Evolutionary conservation across 2,113 vertebrate species (phyloP).

Genomic region (Paralichthys olivaceus): DNA sequence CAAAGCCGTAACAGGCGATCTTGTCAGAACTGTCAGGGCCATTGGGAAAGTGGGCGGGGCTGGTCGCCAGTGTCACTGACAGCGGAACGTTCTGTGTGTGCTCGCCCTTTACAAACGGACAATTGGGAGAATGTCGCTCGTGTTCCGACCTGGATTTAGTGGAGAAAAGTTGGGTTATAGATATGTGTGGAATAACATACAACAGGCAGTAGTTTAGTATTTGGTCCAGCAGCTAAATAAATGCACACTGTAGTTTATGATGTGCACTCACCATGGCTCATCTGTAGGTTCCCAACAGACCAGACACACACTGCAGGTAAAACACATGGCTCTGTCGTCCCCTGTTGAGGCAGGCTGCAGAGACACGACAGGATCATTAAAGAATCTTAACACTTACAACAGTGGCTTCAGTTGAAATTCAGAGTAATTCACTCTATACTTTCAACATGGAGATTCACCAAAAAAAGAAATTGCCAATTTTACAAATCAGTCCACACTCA

Average conservation of each 20-base stretch:
- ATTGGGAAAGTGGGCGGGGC: slow-evolving; percentile 96
- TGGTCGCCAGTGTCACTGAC: slow-evolving; percentile 96
- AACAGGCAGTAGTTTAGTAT: background rate
- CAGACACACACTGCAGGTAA: slow-evolving; percentile 98
- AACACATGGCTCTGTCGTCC: slow-evolving; percentile 99
- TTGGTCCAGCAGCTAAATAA: background rate
- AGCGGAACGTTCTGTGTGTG: slow-evolving; percentile 99
- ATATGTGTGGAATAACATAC: background rate
- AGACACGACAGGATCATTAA: background rate
- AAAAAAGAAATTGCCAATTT: background rate
- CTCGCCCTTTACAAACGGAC: slow-evolving; percentile 98
- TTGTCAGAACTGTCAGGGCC: slow-evolving; percentile 92
- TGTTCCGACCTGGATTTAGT: slow-evolving; percentile 91
- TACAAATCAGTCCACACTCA: background rate
- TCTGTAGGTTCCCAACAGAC: slow-evolving; percentile 99
- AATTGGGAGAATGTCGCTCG: slow-evolving; percentile 98
- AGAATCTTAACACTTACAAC: background rate
- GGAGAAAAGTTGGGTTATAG: background rate
- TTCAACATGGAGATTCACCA: background rate
- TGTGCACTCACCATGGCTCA: slow-evolving; percentile 91
- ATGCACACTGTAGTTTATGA: background rate
- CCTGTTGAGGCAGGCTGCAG: slow-evolving; percentile 95
- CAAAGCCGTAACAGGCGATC: slow-evolving; percentile 96
- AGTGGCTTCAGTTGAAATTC: background rate
- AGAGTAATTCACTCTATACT: background rate